Conservation (phyloP, 2,888 invertebrate species). For the Cyrtodaria siliqua region DNA sequence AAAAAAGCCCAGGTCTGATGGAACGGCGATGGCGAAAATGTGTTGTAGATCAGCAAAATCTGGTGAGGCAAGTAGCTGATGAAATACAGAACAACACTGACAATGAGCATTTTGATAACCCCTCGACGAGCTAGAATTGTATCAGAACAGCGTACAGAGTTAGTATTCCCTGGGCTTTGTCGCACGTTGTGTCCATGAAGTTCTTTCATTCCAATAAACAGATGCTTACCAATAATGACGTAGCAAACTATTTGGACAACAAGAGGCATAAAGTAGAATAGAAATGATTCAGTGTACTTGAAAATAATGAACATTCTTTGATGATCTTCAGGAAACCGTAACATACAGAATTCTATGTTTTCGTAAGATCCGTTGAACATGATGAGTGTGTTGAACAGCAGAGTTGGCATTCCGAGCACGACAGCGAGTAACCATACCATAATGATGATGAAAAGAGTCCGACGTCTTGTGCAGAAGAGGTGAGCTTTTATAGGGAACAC, state of each 20-base stretch:
- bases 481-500: constrained; percentile 86
- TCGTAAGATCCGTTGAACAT: constrained; percentile 63
- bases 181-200: constrained; percentile 74
- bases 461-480: constrained; percentile 83
- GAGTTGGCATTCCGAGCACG: constrained; percentile 81
- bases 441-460: constrained; percentile 81
- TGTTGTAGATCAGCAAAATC: constrained; percentile 84
- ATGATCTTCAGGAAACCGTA: constrained; percentile 74
- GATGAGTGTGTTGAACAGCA: constrained; percentile 81
- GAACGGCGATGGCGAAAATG: constrained; percentile 80
- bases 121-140: constrained; percentile 83
- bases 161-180: constrained; percentile 62
- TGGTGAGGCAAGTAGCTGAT: constrained; percentile 87
- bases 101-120: constrained; percentile 87
- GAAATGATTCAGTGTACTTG: constrained; percentile 83
- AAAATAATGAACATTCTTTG: constrained; percentile 71
- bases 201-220: constrained; percentile 83
- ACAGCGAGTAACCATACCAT: constrained; percentile 84
- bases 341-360: constrained; percentile 78
- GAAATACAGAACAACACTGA: constrained; percentile 86
- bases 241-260: constrained; percentile 84
- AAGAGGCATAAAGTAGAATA: constrained; percentile 85
- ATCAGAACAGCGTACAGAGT: constrained; percentile 70
- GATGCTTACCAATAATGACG: constrained; percentile 81
- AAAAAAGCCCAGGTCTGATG: constrained; percentile 83